phyloP scores from a whole-genome alignment of 2,797 vertebrate species.

The Sebastes glaucus region DNA sequence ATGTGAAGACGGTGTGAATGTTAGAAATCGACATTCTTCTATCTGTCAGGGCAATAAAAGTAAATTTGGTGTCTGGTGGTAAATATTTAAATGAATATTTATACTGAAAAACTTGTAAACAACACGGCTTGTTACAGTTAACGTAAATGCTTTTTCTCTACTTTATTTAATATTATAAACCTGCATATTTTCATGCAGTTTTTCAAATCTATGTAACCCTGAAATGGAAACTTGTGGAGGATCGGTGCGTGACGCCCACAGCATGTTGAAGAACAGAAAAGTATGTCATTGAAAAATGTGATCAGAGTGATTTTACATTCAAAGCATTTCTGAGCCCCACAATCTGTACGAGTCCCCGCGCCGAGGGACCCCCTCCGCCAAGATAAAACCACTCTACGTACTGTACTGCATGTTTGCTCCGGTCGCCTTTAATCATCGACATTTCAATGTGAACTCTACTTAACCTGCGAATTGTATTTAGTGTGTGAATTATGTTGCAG shows the following conservation, averaged over 20 bases:
- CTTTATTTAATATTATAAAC: conserved; percentile 18
- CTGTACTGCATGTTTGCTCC: conserved; percentile 68
- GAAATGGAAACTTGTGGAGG: not conserved
- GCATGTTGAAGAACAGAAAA: conserved; percentile 57
- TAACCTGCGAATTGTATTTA: conserved; percentile 48
- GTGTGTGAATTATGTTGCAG: conserved; percentile 47
- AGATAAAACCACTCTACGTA: conserved; percentile 52
- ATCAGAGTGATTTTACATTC: not conserved
- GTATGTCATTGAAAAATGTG: conserved; percentile 47
- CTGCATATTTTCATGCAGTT: conserved; percentile 44
- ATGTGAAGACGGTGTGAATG: conserved; percentile 34
- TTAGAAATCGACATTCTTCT: not conserved
- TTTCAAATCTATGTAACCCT: conserved; percentile 5
- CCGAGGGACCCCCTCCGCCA: conserved; percentile 6
- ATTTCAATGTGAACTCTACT: conserved; percentile 52
- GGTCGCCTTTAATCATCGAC: conserved; percentile 55
- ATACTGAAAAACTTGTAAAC: conserved; percentile 9
- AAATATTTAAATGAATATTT: conserved; percentile 21
- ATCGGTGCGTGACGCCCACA: not conserved
- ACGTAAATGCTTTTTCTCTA: conserved; percentile 7
- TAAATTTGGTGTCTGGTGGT: not conserved
- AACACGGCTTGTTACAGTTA: conserved; percentile 29
- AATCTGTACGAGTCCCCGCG: not conserved
- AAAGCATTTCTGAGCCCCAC: conserved; percentile 63
- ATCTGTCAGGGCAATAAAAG: conserved; percentile 23